Evolutionary conservation across 2,797 vertebrate genomes (phyloP).

Genomic region (Helicolenus hilgendorfi): DNA sequence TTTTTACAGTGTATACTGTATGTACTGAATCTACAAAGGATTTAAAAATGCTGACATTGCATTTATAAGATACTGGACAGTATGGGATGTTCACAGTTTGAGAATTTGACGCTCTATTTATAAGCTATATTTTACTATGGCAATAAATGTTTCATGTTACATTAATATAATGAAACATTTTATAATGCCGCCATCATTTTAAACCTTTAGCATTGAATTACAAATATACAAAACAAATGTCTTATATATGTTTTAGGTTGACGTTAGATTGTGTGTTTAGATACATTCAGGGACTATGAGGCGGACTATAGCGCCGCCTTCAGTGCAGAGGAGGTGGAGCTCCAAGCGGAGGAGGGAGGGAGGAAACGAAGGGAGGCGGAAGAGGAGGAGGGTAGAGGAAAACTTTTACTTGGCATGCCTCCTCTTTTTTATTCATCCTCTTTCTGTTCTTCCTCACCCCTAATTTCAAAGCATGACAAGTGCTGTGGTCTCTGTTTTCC

Average conservation of each 20-base stretch:
- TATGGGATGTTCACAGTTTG: neutral
- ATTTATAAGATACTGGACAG: neutral
- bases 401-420: constrained; percentile 81
- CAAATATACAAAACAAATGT: neutral
- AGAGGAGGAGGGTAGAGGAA: constrained; percentile 84
- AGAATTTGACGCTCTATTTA: neutral
- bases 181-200: neutral
- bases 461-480: constrained; percentile 22
- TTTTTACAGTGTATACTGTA: too few species aligned
- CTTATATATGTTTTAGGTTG: neutral
- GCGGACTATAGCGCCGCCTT: constrained; percentile 81
- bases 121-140: neutral
- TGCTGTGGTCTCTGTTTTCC: neutral
- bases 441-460: constrained; percentile 12
- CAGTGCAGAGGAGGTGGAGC: constrained; percentile 76
- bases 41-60: neutral
- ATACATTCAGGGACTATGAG: constrained; percentile 86
- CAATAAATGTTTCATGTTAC: neutral
- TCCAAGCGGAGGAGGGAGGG: constrained; percentile 72
- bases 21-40: neutral
- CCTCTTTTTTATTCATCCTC: constrained; percentile 32
- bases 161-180: neutral
- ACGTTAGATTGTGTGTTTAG: constrained; percentile 76
- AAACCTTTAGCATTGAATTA: neutral
- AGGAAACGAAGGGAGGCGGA: constrained; percentile 65